Percentiles rank a stretch among this genome's conserved stretches.
phyloP scores from a whole-genome alignment of 1,140 invertebrate genomes.

The Diorhabda carinulata region DNA sequence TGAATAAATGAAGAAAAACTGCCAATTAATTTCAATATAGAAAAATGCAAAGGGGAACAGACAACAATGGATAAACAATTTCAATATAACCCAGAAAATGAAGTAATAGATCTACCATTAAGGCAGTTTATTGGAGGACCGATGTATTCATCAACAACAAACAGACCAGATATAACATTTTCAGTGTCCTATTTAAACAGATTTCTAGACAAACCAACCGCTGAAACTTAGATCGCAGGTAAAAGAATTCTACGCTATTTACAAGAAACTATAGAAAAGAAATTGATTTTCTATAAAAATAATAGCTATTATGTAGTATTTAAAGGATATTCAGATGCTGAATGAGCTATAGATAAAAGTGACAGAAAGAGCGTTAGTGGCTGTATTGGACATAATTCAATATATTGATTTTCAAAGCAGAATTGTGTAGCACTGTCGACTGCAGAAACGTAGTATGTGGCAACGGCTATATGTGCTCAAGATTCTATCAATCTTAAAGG shows the following conservation, averaged over 20 bases:
- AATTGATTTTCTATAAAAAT: too few species aligned
- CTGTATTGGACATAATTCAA: not conserved
- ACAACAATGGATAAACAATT: constrained; percentile 9
- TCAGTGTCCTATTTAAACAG: constrained; percentile 11
- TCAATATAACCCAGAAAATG: constrained; percentile 4
- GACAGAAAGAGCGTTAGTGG: not conserved
- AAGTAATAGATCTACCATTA: constrained; percentile 8
- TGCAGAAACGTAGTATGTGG: constrained; percentile 4
- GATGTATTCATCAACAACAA: constrained; percentile 9
- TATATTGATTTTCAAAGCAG: not conserved
- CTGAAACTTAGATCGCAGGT: not conserved
- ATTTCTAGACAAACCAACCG: constrained; percentile 9
- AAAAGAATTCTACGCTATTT: constrained; percentile 13
- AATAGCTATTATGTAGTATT: too few species aligned
- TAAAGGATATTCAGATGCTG: too few species aligned
- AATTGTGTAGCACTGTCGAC: not conserved
- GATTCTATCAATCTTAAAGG: constrained; percentile 6
- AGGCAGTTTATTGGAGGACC: constrained; percentile 8
- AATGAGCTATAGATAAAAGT: too few species aligned
- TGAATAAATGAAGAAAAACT: constrained; percentile 9
- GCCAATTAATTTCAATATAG: not conserved
- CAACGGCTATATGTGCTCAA: constrained; percentile 3
- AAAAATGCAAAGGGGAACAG: not conserved
- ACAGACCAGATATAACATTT: constrained; percentile 8
- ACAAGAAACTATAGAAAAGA: not conserved